Base-by-base conservation (phyloP, 2,888 invertebrate species). In the Philopedon plagiatum region DNA sequence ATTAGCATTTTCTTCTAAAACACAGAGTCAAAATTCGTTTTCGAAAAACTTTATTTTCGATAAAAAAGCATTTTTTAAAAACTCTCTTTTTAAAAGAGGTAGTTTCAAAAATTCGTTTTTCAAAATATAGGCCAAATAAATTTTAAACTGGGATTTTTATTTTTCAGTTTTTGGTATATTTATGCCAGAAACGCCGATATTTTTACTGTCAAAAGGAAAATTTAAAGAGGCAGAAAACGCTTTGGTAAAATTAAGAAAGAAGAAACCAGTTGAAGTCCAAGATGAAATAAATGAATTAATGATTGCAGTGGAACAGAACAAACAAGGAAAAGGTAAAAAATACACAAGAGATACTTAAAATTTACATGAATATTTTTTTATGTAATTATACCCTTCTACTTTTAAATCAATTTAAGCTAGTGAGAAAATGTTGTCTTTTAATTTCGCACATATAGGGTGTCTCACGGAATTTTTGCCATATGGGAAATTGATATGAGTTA, bases 181-280 rank as follows among this genome's bases (percentile, higher is more conserved):
- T n/a, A 74, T 78, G 44, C 80, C 80, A 0, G 82, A 82, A 68
- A 77, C 78, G 19, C 82, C 82, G 2, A 69, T 78, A n/a, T 81
- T 75, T 69, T 67, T 81, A n/a, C 64, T 78, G 5, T 54, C 74
- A 1, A 75, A 90, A 83, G 89, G 91, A 19, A 84, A 88, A 66
- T 84, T 83, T 0, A 85, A 88, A 0, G 89, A 91, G 0, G 95
- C 95, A 0, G 84, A 90, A 0, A 83, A 86, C 0, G 87, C 93
- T n/a, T 66, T 80, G 34, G 18, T 68, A 2, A 76, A 75, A 62
- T 56, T 80, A 15, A 58, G 79, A 37, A 75, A 74, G 18, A 76
- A 73, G 60, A 68, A 64, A 46, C 62, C 58, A 1, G 49, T 67
- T n/a, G 71, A 76, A 41, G 73, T 78, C 9, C 72, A 77, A 57